These are phyloP conservation scores for Sander vitreus DNA, from an alignment of 2,113 vertebrate genomes.

Conservation along the genomic window DNA sequence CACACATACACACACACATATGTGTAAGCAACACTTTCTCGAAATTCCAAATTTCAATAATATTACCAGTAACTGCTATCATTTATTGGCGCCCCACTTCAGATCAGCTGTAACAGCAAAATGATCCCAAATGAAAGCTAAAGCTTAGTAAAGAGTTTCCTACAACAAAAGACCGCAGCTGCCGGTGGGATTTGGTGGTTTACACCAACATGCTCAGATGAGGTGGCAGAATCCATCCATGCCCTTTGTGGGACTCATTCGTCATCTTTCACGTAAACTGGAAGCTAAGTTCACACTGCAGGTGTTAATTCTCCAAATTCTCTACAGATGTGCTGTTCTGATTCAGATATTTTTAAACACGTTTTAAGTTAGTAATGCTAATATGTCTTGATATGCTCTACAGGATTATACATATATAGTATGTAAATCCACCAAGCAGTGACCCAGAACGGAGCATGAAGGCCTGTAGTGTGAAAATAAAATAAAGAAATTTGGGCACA, in stretches of 20 bases:
- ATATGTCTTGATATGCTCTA: not conserved
- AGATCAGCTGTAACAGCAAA: not conserved
- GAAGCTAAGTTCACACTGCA: not conserved
- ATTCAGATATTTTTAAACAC: not conserved
- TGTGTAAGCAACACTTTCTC: not conserved
- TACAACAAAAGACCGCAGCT: not conserved
- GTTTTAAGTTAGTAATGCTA: not conserved
- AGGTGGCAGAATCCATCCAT: not conserved
- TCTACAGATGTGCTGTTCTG: not conserved
- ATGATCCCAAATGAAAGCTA: constrained; percentile 6
- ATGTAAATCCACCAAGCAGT: not conserved
- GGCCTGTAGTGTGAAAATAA: not conserved
- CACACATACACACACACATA: no score
- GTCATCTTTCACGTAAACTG: not conserved
- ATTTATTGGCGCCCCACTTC: not conserved
- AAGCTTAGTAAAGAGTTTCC: not conserved
- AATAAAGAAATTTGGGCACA: constrained; percentile 26
- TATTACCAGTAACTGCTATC: not conserved
- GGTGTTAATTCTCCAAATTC: not conserved
- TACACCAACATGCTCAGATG: not conserved
- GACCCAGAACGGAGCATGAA: not conserved
- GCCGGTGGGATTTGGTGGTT: not conserved
- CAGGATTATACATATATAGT: not conserved
- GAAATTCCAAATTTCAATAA: not conserved
- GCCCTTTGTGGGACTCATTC: not conserved